These are phyloP conservation scores for Alsophila aescularia DNA, from an alignment of 2,888 invertebrate genomes.

Conservation along the genomic window DNA sequence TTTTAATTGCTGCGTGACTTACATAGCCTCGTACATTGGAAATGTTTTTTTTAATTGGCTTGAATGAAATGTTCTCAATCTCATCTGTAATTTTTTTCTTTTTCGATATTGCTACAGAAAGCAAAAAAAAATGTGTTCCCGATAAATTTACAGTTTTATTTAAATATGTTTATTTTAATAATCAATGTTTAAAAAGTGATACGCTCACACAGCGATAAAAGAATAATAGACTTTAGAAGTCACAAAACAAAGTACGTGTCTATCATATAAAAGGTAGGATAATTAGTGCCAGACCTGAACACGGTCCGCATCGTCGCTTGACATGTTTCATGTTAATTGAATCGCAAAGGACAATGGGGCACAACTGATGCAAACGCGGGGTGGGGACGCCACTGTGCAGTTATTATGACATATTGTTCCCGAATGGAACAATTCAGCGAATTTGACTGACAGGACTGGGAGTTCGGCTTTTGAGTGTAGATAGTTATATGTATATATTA, in stretches of 20 bases:
- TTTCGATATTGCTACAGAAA: too few relatives aligned
- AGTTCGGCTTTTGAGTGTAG: too few relatives aligned
- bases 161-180: not conserved
- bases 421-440: constrained; percentile 61
- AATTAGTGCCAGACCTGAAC: constrained; percentile 69
- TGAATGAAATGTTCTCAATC: too few relatives aligned
- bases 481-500: too few relatives aligned
- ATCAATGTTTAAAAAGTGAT: too few relatives aligned
- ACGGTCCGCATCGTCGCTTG: constrained; percentile 70
- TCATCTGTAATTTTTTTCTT: too few relatives aligned
- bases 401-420: constrained; percentile 78
- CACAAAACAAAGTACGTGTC: constrained; percentile 9
- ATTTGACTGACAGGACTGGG: constrained; percentile 51
- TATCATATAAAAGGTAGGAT: constrained; percentile 60
- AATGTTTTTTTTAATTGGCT: too few relatives aligned
- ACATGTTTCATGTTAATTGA: constrained; percentile 80
- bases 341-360: constrained; percentile 69
- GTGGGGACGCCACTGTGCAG: constrained; percentile 53
- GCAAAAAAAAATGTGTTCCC: too few relatives aligned
- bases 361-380: constrained; percentile 57
- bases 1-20: too few relatives aligned
- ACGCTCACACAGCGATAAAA: not conserved
- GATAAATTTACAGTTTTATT: not conserved
- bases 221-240: not conserved
- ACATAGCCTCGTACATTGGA: too few relatives aligned